Evolutionary conservation across 2,797 vertebrate species (phyloP).

Genomic region (Tangara arthus): DNA sequence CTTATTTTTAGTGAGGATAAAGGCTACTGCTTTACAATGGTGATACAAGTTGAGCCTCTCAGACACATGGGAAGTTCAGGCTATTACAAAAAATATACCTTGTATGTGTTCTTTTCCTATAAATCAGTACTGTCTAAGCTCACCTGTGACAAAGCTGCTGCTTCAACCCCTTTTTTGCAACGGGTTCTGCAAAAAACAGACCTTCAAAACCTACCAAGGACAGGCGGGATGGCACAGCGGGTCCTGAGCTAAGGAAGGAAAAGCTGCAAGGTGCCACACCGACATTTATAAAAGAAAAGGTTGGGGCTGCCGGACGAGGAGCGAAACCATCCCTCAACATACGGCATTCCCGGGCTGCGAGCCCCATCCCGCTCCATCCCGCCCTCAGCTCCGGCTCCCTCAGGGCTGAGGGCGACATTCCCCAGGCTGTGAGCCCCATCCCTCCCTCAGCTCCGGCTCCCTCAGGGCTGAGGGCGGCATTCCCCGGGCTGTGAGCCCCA

Average conservation of each 20-base stretch:
- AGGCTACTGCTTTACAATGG: background rate
- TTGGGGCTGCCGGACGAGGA: rapidly evolving
- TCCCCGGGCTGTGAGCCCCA: no score
- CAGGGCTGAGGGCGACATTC: no score
- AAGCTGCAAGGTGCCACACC: rapidly evolving
- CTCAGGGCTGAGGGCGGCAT: no score
- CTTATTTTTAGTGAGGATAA: background rate
- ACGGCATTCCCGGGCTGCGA: no score
- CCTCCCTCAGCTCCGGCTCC: no score
- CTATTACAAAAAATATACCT: rapidly evolving
- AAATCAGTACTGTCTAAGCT: background rate
- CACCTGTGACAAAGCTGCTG: background rate
- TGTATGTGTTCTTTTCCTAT: background rate
- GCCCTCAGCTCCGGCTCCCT: no score
- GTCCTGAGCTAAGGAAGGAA: background rate
- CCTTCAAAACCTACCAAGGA: background rate
- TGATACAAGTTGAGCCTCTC: background rate
- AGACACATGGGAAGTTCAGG: background rate
- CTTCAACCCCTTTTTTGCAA: background rate
- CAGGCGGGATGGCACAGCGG: no score
- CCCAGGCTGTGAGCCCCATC: no score
- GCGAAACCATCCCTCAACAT: background rate
- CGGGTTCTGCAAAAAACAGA: background rate
- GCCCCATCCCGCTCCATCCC: no score
- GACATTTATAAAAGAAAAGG: background rate